Evolutionary conservation across 1,140 invertebrate species (phyloP), one percentile per base, ranked within the genome.

Genomic region (Aleiodes sp.): DNA sequence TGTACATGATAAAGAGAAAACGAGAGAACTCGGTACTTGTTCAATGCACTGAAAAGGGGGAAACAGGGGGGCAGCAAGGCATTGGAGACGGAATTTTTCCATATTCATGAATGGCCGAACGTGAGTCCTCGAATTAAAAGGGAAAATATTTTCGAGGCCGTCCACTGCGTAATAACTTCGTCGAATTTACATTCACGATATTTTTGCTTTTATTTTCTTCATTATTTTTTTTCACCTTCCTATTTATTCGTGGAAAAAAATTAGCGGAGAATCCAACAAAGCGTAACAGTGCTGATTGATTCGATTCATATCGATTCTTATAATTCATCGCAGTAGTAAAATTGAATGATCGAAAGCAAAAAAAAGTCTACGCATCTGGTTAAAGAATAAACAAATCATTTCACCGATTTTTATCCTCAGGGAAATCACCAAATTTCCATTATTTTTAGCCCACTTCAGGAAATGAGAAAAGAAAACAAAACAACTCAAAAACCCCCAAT

Each of bases 91-190:
- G 64, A 35, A 60, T 67, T 68, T 7, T 61, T 68, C 66, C 66
- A 68, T 68, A 68, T 68, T 68, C 57, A 68, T 68, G 57, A 68
- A 61, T 35, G 28, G 28, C 39, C 26, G 8, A n/a, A 46, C 57
- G 37, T 29, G 57, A 61, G 35, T 68, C 31, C 57, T 61, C 65
- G 39, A 68, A 68, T 61, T 52, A 46, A 46, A 31, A 68, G 21
- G 12, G 16, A 68, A 61, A 68, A 68, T 61, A 68, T 46, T 61
- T 68, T 68, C 39, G 37, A 61, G 39, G 28, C 57, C 39, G 29
- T 41, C 57, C 66, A 61, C 37, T 61, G 39, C 33, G 26, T 61
- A 61, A 61, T 46, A 68, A 68, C 56, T 67, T 21, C 24, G 21
- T 16, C 26, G 39, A 26, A 39, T 35, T 67, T 67, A 52, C 60